Percentiles rank a stretch among this genome's conserved stretches.
phyloP scores from a whole-genome alignment of 1,140 invertebrate species.

The Orchesella cincta region DNA sequence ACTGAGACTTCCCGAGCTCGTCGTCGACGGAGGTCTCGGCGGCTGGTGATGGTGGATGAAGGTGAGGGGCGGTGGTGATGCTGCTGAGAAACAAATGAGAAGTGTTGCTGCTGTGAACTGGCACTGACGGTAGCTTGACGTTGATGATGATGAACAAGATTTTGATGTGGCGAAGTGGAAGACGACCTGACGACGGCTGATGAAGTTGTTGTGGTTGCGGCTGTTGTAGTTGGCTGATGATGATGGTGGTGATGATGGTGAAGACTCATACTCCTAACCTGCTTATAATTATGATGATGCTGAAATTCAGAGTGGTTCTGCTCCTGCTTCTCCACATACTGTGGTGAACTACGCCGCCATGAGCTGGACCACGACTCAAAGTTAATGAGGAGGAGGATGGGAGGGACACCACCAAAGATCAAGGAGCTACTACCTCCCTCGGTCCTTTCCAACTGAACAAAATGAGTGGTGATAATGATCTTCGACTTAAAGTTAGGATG shows the following conservation, averaged over 20 bases:
- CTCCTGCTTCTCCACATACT: background rate
- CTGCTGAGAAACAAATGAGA: background rate
- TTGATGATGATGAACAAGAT: slow-evolving; percentile 6
- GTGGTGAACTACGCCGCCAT: background rate
- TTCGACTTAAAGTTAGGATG: too few relatives aligned
- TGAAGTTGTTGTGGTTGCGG: background rate
- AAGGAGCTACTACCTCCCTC: too few relatives aligned
- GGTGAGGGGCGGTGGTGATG: background rate
- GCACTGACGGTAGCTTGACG: background rate
- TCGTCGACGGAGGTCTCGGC: background rate
- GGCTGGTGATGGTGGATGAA: background rate
- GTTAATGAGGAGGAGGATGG: too few relatives aligned
- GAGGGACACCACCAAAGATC: too few relatives aligned
- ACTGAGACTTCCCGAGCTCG: background rate
- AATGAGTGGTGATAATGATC: too few relatives aligned
- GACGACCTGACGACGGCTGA: background rate
- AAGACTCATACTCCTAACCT: slow-evolving; percentile 19
- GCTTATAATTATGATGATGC: background rate
- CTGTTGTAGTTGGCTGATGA: slow-evolving; percentile 4
- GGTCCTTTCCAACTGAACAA: too few relatives aligned
- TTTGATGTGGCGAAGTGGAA: background rate
- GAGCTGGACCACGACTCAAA: too few relatives aligned
- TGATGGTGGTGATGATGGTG: slow-evolving; percentile 20
- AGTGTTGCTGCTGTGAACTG: background rate
- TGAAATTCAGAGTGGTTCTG: background rate